phyloP scores from a whole-genome alignment of 2,888 invertebrate genomes.

The Quadriops clusia region DNA sequence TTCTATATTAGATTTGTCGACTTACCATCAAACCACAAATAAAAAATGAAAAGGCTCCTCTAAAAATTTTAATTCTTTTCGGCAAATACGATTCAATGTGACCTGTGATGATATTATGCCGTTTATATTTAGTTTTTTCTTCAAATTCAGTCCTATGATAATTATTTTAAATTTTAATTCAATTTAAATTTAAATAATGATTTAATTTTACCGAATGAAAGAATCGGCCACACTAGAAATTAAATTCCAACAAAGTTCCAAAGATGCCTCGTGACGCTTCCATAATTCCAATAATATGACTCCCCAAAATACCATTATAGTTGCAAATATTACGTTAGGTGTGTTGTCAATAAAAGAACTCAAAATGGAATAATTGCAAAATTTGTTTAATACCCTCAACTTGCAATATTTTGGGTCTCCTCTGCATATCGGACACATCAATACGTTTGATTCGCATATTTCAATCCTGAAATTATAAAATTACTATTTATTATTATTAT shows the following conservation, averaged over 20 bases:
- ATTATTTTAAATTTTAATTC: background rate
- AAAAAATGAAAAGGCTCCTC: constrained; percentile 3
- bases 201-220: background rate
- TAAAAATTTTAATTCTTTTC: background rate
- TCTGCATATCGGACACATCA: constrained; percentile 47
- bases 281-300: constrained; percentile 22
- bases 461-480: constrained; percentile 25
- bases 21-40: constrained; percentile 8
- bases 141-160: constrained; percentile 11
- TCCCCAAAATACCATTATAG: constrained; percentile 32
- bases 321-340: constrained; percentile 23
- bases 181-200: constrained; percentile 1
- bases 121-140: constrained; percentile 5
- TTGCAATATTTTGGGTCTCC: constrained; percentile 36
- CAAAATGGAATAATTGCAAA: constrained; percentile 41
- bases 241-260: constrained; percentile 28
- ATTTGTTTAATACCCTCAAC: constrained; percentile 39
- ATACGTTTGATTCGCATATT: constrained; percentile 26
- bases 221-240: constrained; percentile 6
- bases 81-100: constrained; percentile 9
- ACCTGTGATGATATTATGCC: constrained; percentile 10
- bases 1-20: background rate
- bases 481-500: too few species aligned
- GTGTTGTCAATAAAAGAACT: constrained; percentile 32
- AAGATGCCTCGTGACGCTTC: constrained; percentile 23